A percentile compares a stretch with the other conserved stretches of the same genome.
phyloP scores from a whole-genome alignment of 2,797 vertebrate genomes.

The Delichon dasypus region DNA sequence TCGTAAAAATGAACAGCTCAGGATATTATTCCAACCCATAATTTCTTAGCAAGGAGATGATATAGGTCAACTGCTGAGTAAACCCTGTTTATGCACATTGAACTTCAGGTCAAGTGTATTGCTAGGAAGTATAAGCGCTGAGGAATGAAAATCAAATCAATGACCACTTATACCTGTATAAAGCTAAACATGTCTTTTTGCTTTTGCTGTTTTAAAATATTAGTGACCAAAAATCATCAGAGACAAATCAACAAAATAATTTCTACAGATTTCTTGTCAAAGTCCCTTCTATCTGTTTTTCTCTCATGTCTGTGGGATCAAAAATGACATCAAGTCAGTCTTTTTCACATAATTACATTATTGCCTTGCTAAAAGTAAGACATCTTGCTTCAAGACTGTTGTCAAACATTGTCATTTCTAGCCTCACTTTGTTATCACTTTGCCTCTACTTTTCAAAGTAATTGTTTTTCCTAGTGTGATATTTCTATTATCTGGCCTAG shows the following conservation, averaged over 20 bases:
- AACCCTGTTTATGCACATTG: background rate
- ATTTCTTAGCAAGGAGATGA: background rate
- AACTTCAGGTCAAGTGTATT: conserved; percentile 20
- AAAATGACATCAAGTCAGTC: background rate
- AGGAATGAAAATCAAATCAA: background rate
- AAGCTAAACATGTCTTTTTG: background rate
- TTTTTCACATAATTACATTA: background rate
- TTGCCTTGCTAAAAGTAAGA: background rate
- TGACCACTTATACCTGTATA: background rate
- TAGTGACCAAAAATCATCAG: background rate
- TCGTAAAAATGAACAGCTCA: background rate
- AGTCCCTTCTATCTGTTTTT: background rate
- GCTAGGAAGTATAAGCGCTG: background rate
- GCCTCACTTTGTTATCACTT: background rate
- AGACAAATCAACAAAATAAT: background rate
- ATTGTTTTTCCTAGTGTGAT: background rate
- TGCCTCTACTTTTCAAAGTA: background rate
- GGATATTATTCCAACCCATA: background rate
- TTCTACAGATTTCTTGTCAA: background rate
- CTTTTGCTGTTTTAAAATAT: background rate
- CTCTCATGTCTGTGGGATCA: background rate
- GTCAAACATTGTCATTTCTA: background rate
- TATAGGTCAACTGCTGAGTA: background rate
- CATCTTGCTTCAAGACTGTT: background rate
- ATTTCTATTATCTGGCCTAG: background rate